These are phyloP conservation scores for Centropus unirufus DNA, from an alignment of 2,113 vertebrate species.

Conservation along the genomic window DNA sequence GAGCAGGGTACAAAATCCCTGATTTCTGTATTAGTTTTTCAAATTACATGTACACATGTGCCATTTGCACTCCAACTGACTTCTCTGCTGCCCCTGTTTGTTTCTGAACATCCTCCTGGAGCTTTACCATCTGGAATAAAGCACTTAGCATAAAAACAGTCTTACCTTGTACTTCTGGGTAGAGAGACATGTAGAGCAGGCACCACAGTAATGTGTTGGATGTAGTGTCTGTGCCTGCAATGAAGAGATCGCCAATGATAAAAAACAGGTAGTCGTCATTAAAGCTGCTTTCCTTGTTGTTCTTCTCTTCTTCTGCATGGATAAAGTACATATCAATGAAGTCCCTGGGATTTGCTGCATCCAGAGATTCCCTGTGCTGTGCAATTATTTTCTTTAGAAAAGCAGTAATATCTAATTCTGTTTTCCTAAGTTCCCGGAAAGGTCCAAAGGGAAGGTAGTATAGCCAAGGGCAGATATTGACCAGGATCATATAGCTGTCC, in stretches of 20 bases:
- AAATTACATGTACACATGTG: rapidly evolving
- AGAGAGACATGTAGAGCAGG: constrained; percentile 90
- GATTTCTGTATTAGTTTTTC: not conserved
- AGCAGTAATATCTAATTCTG: constrained; percentile 84
- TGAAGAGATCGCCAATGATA: constrained; percentile 93
- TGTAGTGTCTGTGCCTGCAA: constrained; percentile 96
- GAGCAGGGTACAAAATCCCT: not conserved
- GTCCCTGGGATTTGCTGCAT: constrained; percentile 85
- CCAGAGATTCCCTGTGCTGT: constrained; percentile 83
- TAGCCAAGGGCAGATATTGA: constrained; percentile 89
- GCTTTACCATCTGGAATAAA: not conserved
- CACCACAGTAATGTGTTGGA: constrained; percentile 94
- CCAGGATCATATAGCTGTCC: constrained; percentile 82
- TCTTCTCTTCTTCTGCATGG: constrained; percentile 80
- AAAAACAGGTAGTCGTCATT: constrained; percentile 94
- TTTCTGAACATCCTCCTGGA: not conserved
- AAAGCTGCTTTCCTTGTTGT: constrained; percentile 81
- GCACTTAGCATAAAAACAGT: not conserved
- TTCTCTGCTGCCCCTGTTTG: not conserved
- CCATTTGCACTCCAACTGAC: not conserved
- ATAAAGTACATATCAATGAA: constrained; percentile 95
- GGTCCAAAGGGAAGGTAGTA: constrained; percentile 91
- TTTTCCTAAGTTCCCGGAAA: constrained; percentile 86
- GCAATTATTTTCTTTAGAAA: constrained; percentile 91
- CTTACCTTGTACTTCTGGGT: constrained; percentile 90